Percentiles rank a stretch among this genome's conserved stretches.
phyloP scores from a whole-genome alignment of 2,888 invertebrate genomes.

The Malthinus flaveolus region DNA sequence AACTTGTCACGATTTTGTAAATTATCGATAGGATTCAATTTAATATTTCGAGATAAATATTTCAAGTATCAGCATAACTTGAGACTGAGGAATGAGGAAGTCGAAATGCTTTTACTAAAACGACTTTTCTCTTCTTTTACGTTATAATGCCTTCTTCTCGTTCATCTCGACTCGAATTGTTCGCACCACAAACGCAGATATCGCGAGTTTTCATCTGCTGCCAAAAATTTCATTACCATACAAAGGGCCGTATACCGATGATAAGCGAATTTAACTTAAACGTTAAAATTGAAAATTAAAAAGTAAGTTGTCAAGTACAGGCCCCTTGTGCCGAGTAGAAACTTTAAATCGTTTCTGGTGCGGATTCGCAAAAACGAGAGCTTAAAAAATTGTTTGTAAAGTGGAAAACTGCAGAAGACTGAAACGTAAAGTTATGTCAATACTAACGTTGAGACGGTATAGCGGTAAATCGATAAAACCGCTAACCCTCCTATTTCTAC shows the following conservation, averaged over 20 bases:
- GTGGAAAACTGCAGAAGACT: constrained; percentile 16
- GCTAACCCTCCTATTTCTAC: constrained; percentile 23
- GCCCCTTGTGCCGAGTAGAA: no score
- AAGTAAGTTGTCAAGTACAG: no score
- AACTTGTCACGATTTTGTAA: no score
- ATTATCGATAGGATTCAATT: not conserved
- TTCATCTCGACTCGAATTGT: constrained; percentile 9
- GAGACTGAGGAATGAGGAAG: not conserved
- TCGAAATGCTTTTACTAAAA: constrained; percentile 6
- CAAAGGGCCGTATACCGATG: constrained; percentile 10
- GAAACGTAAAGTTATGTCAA: constrained; percentile 30
- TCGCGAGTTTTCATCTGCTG: constrained; percentile 16
- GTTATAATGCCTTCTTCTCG: not conserved
- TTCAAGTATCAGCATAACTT: not conserved
- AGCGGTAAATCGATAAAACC: constrained; percentile 29
- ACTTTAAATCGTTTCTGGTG: constrained; percentile 9
- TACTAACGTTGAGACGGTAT: constrained; percentile 27
- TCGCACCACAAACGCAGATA: constrained; percentile 22
- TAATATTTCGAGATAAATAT: not conserved
- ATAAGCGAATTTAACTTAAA: constrained; percentile 17
- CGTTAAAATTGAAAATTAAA: no score
- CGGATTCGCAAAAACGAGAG: constrained; percentile 7
- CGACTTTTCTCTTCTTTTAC: not conserved
- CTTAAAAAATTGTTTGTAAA: constrained; percentile 9
- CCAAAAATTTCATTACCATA: constrained; percentile 25